A percentile compares a stretch with the other conserved stretches of the same genome.
phyloP scores from a whole-genome alignment of 2,113 vertebrate genomes.

The Ochotona princeps region DNA sequence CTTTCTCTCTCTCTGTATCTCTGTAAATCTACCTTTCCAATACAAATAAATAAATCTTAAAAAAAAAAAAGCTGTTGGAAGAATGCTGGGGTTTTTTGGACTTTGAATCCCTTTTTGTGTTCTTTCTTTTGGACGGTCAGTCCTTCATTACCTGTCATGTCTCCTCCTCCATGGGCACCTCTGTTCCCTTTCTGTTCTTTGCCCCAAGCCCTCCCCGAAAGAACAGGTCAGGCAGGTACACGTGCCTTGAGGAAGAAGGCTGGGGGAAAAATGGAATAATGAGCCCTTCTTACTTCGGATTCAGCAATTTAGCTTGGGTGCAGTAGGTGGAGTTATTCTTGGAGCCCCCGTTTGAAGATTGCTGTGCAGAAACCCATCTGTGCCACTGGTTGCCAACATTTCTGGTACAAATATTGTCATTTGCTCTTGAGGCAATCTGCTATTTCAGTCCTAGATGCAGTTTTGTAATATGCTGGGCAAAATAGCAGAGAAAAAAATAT shows the following conservation, averaged over 20 bases:
- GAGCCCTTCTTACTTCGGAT: constrained; percentile 75
- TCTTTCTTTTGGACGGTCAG: background rate
- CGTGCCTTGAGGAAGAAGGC: constrained; percentile 63
- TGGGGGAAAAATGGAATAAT: constrained; percentile 62
- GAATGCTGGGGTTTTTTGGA: background rate
- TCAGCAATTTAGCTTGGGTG: constrained; percentile 78
- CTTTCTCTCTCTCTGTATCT: too few relatives aligned
- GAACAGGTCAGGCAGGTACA: constrained; percentile 60
- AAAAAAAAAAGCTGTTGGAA: too few relatives aligned
- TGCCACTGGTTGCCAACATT: constrained; percentile 83
- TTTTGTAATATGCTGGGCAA: constrained; percentile 86
- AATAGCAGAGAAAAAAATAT: constrained; percentile 78
- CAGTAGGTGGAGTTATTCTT: constrained; percentile 86
- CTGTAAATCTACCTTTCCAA: too few relatives aligned
- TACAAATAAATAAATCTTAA: too few relatives aligned
- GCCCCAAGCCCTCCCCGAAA: background rate
- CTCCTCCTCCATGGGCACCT: background rate
- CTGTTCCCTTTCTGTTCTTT: background rate
- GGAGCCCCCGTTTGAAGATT: constrained; percentile 82
- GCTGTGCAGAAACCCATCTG: constrained; percentile 85
- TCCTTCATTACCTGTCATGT: background rate
- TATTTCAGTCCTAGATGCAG: constrained; percentile 86
- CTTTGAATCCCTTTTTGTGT: background rate
- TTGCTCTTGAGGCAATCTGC: constrained; percentile 89
- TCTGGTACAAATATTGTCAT: constrained; percentile 89